Base-by-base conservation (phyloP, 2,888 invertebrate species). In the Lymantria monacha region DNA sequence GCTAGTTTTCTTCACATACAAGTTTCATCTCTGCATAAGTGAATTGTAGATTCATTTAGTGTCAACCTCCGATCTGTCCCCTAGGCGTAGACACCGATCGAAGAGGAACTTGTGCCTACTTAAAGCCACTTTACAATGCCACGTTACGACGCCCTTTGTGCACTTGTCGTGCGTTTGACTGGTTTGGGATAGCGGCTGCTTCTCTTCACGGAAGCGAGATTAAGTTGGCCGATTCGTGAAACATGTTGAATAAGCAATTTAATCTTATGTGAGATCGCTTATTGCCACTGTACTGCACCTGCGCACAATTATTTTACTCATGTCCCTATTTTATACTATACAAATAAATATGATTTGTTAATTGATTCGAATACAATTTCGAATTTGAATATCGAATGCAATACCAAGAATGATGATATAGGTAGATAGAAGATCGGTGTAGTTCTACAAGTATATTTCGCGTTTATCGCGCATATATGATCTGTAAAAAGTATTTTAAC, bases 161-260 rank as follows among this genome's bases (percentile, higher is more conserved):
- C 78, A 81, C 81, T 80, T 81, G 81, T 82, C 81, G 79, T 81
- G 80, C 72, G 74, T 81, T 79, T 81, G 78, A 79, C 81, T 85
- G 76, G 79, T 75, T 79, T 72, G 71, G 74, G 72, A 75, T 76
- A 76, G 70, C 62, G 57, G 67, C 72, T 71, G 73, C 70, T 74
- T 55, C 59, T 82, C 79, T 80, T 85, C 79, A 75, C 81, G 85
- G 83, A 85, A 85, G 81, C 73, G 66, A 76, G 84, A 85, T 86
- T 68, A 57, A 69, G 69, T 71, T 68, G 63, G 55, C 62, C 63
- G 88, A 87, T 87, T 83, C 73, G 63, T 56, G 61, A 66, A 71
- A 82, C 83, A 81, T 74, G 77, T 70, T 74, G 74, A 67, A 72
- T 69, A 64, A 69, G 64, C 59, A 66, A 7, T 72, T 81, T 76